Evolutionary conservation across 2,797 vertebrate species (phyloP).

Genomic region (Myotis planiceps): DNA sequence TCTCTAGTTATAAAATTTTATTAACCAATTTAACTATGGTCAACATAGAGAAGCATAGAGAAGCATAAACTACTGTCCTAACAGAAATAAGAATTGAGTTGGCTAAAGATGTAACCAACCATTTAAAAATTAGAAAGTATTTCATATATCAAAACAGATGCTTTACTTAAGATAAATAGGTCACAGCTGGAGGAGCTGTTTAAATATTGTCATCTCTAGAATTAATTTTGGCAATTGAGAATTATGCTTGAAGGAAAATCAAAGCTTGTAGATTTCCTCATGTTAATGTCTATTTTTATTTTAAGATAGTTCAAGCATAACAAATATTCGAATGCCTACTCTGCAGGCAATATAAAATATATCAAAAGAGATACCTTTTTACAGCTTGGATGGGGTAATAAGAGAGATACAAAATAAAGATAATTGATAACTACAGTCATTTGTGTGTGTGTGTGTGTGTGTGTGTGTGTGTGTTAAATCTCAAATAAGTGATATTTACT

Average conservation of each 20-base stretch:
- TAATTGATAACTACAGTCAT: not conserved
- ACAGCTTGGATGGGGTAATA: not conserved
- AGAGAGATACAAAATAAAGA: not conserved
- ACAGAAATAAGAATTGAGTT: not conserved
- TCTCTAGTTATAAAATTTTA: not conserved
- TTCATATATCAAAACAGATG: not conserved
- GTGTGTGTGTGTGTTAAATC: not conserved
- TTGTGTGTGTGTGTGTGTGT: not conserved
- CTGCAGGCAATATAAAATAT: not conserved
- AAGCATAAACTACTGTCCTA: not conserved
- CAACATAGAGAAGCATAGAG: not conserved
- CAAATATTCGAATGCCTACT: not conserved
- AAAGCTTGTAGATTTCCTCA: conserved; percentile 27
- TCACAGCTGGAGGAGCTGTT: not conserved
- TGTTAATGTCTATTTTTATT: not conserved
- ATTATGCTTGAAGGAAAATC: conserved; percentile 28
- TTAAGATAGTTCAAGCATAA: conserved; percentile 25
- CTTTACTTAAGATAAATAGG: conserved; percentile 2
- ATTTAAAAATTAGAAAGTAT: conserved; percentile 26
- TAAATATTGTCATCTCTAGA: not conserved
- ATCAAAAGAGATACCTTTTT: not conserved
- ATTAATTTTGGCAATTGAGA: conserved; percentile 41
- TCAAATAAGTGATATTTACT: not conserved
- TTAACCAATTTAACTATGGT: not conserved
- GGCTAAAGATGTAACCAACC: not conserved